A percentile compares a stretch with the other conserved stretches of the same genome.
Conservation (phyloP, 2,888 invertebrate genomes). For the Apoda limacodes region DNA sequence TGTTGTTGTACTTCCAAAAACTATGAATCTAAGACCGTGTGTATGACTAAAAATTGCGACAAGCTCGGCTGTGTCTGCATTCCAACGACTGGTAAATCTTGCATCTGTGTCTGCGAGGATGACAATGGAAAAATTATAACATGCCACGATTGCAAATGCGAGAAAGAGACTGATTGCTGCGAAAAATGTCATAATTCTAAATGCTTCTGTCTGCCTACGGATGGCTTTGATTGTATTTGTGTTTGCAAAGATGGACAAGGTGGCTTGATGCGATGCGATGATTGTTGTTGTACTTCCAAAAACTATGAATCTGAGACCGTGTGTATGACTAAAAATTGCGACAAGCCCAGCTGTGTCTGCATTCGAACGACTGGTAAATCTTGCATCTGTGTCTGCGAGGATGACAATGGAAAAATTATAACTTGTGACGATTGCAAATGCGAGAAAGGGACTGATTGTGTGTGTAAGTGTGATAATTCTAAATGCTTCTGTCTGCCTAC, state of each 20-base stretch:
- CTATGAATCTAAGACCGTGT: background rate
- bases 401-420: constrained; percentile 12
- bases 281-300: constrained; percentile 22
- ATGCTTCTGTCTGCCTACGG: constrained; percentile 25
- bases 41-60: constrained; percentile 10
- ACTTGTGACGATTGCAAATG: constrained; percentile 9
- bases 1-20: constrained; percentile 15
- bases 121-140: constrained; percentile 18
- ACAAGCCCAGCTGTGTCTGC: constrained; percentile 16
- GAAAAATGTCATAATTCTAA: constrained; percentile 12
- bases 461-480: constrained; percentile 7
- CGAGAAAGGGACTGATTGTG: background rate
- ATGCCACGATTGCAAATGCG: constrained; percentile 25
- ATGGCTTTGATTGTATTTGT: constrained; percentile 24
- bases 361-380: constrained; percentile 9
- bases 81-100: constrained; percentile 14
- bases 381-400: constrained; percentile 13
- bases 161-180: constrained; percentile 21
- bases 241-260: constrained; percentile 18
- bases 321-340: constrained; percentile 15
- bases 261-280: constrained; percentile 22
- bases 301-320: background rate
- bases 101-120: constrained; percentile 21
- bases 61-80: constrained; percentile 14
- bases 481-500: constrained; percentile 16